Percentiles rank a stretch among this genome's conserved stretches.
phyloP scores from a whole-genome alignment of 2,113 vertebrate species.

The Acanthochromis polyacanthus region DNA sequence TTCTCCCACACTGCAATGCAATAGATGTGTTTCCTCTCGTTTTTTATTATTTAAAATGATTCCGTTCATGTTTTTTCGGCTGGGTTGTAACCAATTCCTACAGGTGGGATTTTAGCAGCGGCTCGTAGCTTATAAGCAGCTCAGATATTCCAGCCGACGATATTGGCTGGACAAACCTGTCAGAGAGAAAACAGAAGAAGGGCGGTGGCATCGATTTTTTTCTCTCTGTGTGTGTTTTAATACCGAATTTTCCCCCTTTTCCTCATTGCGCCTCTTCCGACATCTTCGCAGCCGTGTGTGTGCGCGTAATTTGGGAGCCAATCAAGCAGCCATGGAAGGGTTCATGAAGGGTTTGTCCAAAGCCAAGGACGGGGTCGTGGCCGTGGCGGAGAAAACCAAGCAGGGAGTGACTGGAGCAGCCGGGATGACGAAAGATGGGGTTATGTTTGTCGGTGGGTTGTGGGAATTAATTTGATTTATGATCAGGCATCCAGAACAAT shows the following conservation, averaged over 20 bases:
- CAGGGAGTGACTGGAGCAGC: constrained; percentile 92
- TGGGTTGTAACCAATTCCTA: constrained; percentile 46
- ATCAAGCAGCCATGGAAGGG: constrained; percentile 86
- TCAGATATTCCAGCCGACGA: background rate
- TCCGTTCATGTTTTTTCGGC: constrained; percentile 45
- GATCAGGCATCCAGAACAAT: background rate
- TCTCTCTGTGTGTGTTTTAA: background rate
- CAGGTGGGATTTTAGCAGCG: constrained; percentile 64
- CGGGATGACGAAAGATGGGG: constrained; percentile 92
- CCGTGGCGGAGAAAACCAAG: constrained; percentile 91
- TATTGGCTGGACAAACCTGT: constrained; percentile 9
- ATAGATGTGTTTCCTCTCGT: background rate
- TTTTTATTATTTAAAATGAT: constrained; percentile 10
- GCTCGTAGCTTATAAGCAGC: background rate
- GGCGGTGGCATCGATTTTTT: constrained; percentile 52
- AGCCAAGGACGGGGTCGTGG: constrained; percentile 91
- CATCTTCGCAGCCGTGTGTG: constrained; percentile 45
- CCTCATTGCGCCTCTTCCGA: constrained; percentile 24
- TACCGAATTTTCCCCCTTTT: background rate
- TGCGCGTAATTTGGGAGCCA: constrained; percentile 55
- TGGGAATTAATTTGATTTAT: constrained; percentile 1
- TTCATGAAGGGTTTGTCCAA: constrained; percentile 90
- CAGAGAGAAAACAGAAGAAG: constrained; percentile 8
- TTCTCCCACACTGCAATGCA: too few relatives aligned
- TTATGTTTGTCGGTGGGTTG: constrained; percentile 90